These are phyloP conservation scores for Microctonus hyperodae DNA, from an alignment of 2,888 invertebrate species.

Conservation along the genomic window DNA sequence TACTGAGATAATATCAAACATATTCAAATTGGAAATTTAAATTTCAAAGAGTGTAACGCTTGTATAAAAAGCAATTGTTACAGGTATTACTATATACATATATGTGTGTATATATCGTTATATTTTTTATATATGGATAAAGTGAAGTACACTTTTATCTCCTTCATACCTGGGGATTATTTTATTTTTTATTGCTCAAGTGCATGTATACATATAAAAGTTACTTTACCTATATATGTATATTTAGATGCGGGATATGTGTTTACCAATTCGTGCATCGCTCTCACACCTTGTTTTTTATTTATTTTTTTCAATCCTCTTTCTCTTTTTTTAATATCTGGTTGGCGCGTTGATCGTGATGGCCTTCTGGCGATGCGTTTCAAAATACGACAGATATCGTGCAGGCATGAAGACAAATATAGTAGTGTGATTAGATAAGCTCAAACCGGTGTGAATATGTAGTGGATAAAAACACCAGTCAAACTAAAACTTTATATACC, in stretches of 20 bases:
- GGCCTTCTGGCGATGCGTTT: constrained; percentile 30
- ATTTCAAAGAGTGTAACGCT: not conserved
- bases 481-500: constrained; percentile 6
- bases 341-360: constrained; percentile 7
- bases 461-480: constrained; percentile 20
- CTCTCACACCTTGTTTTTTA: no score
- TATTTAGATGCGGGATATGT: not conserved
- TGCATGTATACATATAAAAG: constrained; percentile 1
- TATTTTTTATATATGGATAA: not conserved
- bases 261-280: not conserved
- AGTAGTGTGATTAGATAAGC: constrained; percentile 43
- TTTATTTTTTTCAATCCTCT: constrained; percentile 2
- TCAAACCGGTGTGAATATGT: constrained; percentile 30
- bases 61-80: not conserved
- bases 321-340: constrained; percentile 2
- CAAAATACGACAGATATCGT: constrained; percentile 28
- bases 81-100: no score
- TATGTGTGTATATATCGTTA: not conserved
- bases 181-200: constrained; percentile 21
- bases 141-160: not conserved
- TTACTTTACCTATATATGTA: constrained; percentile 4
- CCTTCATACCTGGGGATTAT: not conserved
- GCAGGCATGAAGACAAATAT: constrained; percentile 32
- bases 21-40: constrained; percentile 7
- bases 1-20: not conserved